Base-by-base conservation (phyloP, 2,888 invertebrate species). In the Diarsia mendica region DNA sequence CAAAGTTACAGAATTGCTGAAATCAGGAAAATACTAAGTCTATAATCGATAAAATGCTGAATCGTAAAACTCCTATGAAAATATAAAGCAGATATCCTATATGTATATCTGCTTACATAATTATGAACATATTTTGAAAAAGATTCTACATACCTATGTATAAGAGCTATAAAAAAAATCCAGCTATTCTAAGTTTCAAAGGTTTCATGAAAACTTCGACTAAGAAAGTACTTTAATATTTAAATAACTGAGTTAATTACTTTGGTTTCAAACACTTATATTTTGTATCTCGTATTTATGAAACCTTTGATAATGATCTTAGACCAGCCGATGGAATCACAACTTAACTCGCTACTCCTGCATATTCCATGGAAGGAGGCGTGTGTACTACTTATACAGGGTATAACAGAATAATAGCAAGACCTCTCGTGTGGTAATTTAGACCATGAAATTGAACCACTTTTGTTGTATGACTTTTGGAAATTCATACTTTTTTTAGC, bases 251-350 rank as follows among this genome's bases (percentile, higher is more conserved):
- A n/a, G n/a, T n/a, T n/a, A n/a, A 69, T 67, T 67, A 55, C 9
- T 53, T 13, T 63, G 1, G 67, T 67, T 64, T 70, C 1, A 79
- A 69, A 61, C 48, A 75, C 8, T 28, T 39, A n/a, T 70, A 28
- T 44, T 75, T 67, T 13, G 3, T n/a, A 3, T 20, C 39, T 39
- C 6, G 39, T 8, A n/a, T 55, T 20, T 39, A 65, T 66, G 5
- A 61, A 66, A 77, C 46, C 53, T 23, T 53, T 70, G 6, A 15
- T 46, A 9, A 44, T 74, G 53, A 3, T 4, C 48, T 44, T 8
- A 48, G 23, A 48, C 4, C 8, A 61, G 33, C 60, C 46, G n/a
- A 13, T 51, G 6, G 10, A 49, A n/a, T 15, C 1, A 39, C 6
- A 28, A 28, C 1, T 55, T 23, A 13, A 6, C 6, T 23, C 23